A percentile compares a stretch with the other conserved stretches of the same genome.
Evolutionary conservation across 2,888 invertebrate genomes (phyloP).

Genomic region (Azorinus chamasolen): DNA sequence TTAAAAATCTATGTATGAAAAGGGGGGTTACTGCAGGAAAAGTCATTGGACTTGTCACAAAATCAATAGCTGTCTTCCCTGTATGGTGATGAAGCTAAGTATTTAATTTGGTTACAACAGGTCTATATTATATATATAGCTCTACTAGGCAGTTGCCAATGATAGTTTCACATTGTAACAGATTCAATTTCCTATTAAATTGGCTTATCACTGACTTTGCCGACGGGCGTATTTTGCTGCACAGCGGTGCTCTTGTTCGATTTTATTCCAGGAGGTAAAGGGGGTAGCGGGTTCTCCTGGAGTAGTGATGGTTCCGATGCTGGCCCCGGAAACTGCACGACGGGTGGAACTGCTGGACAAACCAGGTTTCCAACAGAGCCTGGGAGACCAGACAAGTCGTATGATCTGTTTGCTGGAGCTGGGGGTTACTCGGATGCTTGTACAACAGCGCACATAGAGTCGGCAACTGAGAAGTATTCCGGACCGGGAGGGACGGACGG

Average conservation of each 20-base stretch:
- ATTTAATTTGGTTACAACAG: too few relatives aligned
- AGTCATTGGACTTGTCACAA: too few relatives aligned
- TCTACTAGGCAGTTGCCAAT: too few relatives aligned
- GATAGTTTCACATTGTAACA: too few relatives aligned
- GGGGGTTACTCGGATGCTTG: constrained; percentile 56
- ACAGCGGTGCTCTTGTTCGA: too few relatives aligned
- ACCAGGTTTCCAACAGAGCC: neutral
- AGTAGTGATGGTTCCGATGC: constrained; percentile 20
- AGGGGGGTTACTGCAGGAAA: too few relatives aligned
- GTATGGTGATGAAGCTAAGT: constrained; percentile 15
- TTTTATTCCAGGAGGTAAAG: constrained; percentile 45
- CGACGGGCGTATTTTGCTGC: too few relatives aligned
- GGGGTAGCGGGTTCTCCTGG: constrained; percentile 39
- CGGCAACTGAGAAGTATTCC: constrained; percentile 9
- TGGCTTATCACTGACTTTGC: too few relatives aligned
- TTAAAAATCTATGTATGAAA: too few relatives aligned
- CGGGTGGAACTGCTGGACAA: constrained; percentile 55
- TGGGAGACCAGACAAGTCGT: constrained; percentile 21
- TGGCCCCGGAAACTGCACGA: constrained; percentile 9
- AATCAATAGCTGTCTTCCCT: too few relatives aligned
- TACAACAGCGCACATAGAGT: neutral
- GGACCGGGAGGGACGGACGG: constrained; percentile 50
- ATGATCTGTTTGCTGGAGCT: constrained; percentile 47
- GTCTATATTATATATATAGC: too few relatives aligned
- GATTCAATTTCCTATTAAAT: too few relatives aligned